phyloP scores from a whole-genome alignment of 2,797 vertebrate species.

The Oryzias sinensis region DNA sequence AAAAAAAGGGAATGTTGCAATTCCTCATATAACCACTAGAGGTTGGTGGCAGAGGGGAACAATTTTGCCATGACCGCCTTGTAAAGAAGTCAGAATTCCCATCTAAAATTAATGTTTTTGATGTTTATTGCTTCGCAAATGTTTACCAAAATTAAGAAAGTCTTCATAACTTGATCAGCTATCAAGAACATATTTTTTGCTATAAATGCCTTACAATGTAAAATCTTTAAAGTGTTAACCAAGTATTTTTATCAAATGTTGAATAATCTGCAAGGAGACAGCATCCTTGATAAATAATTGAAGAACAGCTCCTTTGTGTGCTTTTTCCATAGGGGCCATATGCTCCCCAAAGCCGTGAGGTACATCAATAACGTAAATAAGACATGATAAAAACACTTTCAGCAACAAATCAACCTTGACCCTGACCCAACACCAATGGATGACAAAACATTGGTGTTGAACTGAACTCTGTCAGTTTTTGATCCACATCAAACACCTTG shows the following conservation, averaged over 20 bases:
- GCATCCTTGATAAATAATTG: conserved; percentile 65
- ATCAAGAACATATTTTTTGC: too few species aligned
- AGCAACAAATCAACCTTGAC: conserved; percentile 59
- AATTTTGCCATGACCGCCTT: too few species aligned
- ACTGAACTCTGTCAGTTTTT: conserved; percentile 19
- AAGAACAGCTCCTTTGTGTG: conserved; percentile 36
- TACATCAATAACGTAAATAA: conserved; percentile 65
- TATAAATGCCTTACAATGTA: too few species aligned
- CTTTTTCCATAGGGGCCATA: conserved; percentile 34
- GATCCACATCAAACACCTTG: conserved; percentile 12
- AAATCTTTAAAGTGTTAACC: background rate
- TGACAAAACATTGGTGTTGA: conserved; percentile 22
- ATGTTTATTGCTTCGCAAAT: too few species aligned
- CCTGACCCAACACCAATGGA: conserved; percentile 24
- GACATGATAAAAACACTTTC: conserved; percentile 56
- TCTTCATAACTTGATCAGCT: too few species aligned
- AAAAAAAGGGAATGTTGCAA: too few species aligned
- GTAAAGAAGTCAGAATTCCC: too few species aligned
- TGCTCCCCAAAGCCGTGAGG: conserved; percentile 35
- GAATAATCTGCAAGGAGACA: conserved; percentile 38
- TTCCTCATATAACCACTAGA: too few species aligned
- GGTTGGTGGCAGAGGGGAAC: too few species aligned
- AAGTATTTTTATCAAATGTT: conserved; percentile 47
- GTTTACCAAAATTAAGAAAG: too few species aligned
- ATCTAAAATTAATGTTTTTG: too few species aligned